Evolutionary conservation across 2,797 vertebrate species (phyloP).

Genomic region (Galago senegalensis): DNA sequence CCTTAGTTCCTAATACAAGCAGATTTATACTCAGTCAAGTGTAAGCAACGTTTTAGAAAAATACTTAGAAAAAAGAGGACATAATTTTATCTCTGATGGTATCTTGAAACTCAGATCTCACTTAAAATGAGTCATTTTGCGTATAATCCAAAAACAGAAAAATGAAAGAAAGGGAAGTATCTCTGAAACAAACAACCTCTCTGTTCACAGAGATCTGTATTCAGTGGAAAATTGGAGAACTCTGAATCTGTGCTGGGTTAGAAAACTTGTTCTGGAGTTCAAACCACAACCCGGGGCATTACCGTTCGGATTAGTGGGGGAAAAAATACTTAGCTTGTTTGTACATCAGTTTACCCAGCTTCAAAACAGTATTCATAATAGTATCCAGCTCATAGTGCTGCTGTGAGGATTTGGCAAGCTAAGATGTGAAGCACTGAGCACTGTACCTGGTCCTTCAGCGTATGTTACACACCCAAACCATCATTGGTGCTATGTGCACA

Average conservation of each 20-base stretch:
- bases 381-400: accelerated
- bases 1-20: neutral
- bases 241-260: neutral
- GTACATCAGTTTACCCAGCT: no score
- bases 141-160: neutral
- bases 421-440: accelerated
- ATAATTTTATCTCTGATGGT: neutral
- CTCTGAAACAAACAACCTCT: neutral
- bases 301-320: neutral
- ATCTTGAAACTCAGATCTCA: neutral
- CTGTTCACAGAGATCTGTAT: neutral
- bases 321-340: neutral
- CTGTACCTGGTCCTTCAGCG: neutral
- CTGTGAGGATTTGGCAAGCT: neutral
- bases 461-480: accelerated
- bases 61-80: neutral
- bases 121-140: neutral
- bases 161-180: neutral
- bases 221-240: neutral
- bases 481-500: accelerated
- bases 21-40: neutral
- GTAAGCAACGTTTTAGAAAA: neutral
- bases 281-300: neutral
- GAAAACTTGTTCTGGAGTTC: no score
- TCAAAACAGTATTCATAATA: neutral